Conservation (phyloP, 2,113 vertebrate species). For the Andinoacara biseriatus region DNA sequence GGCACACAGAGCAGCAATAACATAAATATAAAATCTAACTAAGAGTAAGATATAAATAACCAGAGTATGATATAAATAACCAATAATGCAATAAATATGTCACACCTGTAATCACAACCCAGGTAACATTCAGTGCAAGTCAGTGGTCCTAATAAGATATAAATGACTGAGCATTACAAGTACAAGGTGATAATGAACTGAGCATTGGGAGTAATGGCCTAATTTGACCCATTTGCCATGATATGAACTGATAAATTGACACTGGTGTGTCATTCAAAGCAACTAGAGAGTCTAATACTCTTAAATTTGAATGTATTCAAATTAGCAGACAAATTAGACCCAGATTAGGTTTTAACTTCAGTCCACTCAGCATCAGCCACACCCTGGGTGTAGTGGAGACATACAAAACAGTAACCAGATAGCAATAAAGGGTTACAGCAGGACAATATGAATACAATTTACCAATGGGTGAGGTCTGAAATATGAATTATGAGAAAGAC, state of each 20-base stretch:
- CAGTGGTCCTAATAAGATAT: too few species aligned
- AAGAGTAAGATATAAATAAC: too few species aligned
- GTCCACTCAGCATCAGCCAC: conserved; percentile 3
- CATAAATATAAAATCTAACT: too few species aligned
- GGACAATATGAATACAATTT: neutral
- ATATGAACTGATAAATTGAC: conserved; percentile 13
- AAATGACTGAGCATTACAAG: too few species aligned
- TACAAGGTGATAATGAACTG: too few species aligned
- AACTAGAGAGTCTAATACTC: conserved; percentile 33
- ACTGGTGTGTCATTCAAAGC: conserved; percentile 61
- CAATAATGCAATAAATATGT: too few species aligned
- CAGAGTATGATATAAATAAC: too few species aligned
- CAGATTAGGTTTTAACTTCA: conserved; percentile 20
- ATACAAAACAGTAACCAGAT: conserved; percentile 10
- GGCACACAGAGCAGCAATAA: too few species aligned
- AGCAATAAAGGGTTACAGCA: neutral
- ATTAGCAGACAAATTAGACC: conserved; percentile 68
- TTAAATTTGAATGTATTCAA: conserved; percentile 76
- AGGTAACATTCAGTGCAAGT: too few species aligned
- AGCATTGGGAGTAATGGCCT: neutral
- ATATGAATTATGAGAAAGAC: neutral
- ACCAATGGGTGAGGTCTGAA: neutral
- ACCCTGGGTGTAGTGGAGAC: conserved; percentile 30
- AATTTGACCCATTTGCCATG: neutral
- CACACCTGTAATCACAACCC: too few species aligned